Evolutionary conservation across 2,113 vertebrate species (phyloP).

Genomic region (Brachyhypopomus occidentalis): DNA sequence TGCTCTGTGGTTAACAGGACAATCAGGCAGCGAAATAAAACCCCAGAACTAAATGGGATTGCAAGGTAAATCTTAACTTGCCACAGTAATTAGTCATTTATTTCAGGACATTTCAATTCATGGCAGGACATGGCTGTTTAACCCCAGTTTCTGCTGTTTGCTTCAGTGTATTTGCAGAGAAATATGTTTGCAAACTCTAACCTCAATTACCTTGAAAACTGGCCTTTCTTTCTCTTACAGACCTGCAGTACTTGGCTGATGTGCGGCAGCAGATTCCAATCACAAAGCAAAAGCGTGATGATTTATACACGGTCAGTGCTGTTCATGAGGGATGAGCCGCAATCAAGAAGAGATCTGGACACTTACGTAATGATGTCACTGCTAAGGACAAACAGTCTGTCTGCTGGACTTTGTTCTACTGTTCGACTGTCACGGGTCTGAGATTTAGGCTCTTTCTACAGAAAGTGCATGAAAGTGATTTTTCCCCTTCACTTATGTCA

Average conservation of each 20-base stretch:
- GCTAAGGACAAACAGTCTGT: not conserved
- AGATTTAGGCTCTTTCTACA: not conserved
- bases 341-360: not conserved
- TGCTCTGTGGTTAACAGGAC: no score
- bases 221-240: constrained; percentile 66
- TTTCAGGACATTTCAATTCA: no score
- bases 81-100: no score
- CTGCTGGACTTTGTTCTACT: not conserved
- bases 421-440: not conserved
- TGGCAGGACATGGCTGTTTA: no score
- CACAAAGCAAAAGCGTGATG: constrained; percentile 82
- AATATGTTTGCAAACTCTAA: not conserved
- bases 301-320: constrained; percentile 80
- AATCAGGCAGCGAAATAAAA: no score
- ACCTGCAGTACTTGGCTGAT: constrained; percentile 88
- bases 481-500: not conserved
- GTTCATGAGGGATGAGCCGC: constrained; percentile 50
- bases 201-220: not conserved
- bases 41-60: no score
- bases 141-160: no score
- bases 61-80: no score
- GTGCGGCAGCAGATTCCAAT: constrained; percentile 92
- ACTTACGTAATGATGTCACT: constrained; percentile 1
- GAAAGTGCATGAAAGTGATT: not conserved
- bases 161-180: no score